These are phyloP conservation scores for Hirtodrosophila alboralis DNA, from an alignment of 2,888 invertebrate species.

Conservation along the genomic window DNA sequence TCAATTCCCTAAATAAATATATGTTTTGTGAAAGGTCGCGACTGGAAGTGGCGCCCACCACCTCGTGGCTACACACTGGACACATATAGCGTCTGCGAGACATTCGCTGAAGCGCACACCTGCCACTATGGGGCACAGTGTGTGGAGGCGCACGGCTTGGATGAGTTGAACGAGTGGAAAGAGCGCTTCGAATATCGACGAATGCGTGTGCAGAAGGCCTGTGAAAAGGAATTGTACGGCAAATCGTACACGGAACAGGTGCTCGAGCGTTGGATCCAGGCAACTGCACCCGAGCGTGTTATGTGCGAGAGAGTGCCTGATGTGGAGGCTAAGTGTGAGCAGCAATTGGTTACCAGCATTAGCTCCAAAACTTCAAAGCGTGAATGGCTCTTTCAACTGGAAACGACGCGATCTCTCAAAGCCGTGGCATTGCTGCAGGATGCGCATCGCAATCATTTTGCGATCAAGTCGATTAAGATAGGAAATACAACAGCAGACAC, in stretches of 20 bases:
- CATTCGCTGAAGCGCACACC: conserved; percentile 85
- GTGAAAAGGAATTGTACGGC: conserved; percentile 89
- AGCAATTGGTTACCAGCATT: conserved; percentile 87
- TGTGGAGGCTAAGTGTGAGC: conserved; percentile 86
- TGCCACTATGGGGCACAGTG: conserved; percentile 90
- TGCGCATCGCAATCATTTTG: conserved; percentile 88
- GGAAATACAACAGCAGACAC: conserved; percentile 42
- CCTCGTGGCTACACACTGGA: conserved; percentile 88
- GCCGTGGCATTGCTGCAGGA: conserved; percentile 89
- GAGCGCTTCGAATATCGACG: conserved; percentile 88
- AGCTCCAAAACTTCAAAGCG: conserved; percentile 87
- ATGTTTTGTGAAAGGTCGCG: conserved; percentile 84
- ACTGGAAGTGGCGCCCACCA: conserved; percentile 89
- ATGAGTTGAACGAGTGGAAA: conserved; percentile 90
- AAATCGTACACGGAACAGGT: conserved; percentile 87
- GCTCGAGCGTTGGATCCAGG: conserved; percentile 87
- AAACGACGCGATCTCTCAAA: conserved; percentile 85
- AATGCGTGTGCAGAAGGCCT: conserved; percentile 87
- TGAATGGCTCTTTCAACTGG: conserved; percentile 87
- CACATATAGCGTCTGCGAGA: conserved; percentile 87
- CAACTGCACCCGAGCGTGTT: conserved; percentile 87
- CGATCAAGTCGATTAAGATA: conserved; percentile 85
- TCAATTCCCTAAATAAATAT: too few relatives aligned
- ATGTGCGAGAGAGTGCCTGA: conserved; percentile 87
- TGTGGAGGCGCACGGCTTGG: conserved; percentile 89